These are phyloP conservation scores for Pecten maximus DNA, from an alignment of 2,888 invertebrate genomes.

Conservation along the genomic window DNA sequence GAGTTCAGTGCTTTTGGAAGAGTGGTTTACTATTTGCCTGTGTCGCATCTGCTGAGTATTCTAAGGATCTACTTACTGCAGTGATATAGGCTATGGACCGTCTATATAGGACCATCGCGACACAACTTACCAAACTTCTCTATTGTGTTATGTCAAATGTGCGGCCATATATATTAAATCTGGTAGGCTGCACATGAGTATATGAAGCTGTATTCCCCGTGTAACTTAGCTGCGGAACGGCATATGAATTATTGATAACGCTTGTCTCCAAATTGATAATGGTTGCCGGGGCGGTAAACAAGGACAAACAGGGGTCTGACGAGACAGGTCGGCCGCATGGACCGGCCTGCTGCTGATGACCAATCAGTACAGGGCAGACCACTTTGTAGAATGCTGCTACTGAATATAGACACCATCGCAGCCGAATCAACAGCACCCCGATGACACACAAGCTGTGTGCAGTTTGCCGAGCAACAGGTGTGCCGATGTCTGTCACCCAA, in stretches of 20 bases:
- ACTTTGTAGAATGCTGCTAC: not conserved
- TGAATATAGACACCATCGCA: not conserved
- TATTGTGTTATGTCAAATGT: slow-evolving; percentile 21
- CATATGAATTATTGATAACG: slow-evolving; percentile 17
- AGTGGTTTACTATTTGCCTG: slow-evolving; percentile 47
- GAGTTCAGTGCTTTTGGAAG: slow-evolving; percentile 52
- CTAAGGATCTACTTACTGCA: not conserved
- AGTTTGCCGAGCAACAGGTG: slow-evolving; percentile 9
- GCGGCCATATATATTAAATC: slow-evolving; percentile 27
- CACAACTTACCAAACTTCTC: slow-evolving; percentile 26
- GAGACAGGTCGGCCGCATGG: slow-evolving; percentile 13
- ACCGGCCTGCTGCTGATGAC: not conserved
- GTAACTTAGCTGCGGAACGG: not conserved
- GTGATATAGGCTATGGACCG: not conserved
- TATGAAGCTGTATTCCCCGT: not conserved
- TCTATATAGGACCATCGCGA: not conserved
- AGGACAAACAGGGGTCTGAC: not conserved
- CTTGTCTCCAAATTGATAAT: slow-evolving; percentile 32
- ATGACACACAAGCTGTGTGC: not conserved
- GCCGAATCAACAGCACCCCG: slow-evolving; percentile 9
- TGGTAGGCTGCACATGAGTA: not conserved
- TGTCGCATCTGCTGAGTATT: slow-evolving; percentile 39
- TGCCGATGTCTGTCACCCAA: not conserved
- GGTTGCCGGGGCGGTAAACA: slow-evolving; percentile 24
- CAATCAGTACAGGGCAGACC: not conserved